Percentiles rank a stretch among this genome's conserved stretches.
Conservation (phyloP, 2,113 vertebrate genomes). For the Coptodon rendalli region DNA sequence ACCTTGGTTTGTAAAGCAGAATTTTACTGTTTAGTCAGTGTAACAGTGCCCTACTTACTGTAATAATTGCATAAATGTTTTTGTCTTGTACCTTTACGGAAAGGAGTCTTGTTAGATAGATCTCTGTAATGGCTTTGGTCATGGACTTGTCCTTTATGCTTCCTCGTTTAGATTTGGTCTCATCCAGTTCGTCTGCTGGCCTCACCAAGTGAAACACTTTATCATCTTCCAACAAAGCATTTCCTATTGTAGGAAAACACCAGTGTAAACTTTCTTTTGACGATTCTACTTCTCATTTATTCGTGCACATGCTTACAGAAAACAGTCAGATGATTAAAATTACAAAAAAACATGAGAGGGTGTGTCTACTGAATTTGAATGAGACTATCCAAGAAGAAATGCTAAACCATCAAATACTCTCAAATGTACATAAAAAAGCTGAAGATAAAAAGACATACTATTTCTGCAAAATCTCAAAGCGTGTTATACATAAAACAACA, state of each 20-base stretch:
- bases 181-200: conserved; percentile 89
- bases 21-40: neutral
- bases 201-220: conserved; percentile 94
- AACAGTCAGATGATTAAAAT: neutral
- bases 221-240: conserved; percentile 93
- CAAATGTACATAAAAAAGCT: conserved; percentile 10
- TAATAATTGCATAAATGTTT: neutral
- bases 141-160: conserved; percentile 96
- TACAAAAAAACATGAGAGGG: neutral
- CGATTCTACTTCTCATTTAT: neutral
- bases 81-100: conserved; percentile 91
- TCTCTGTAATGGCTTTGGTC: conserved; percentile 99
- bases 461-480: conserved; percentile 20
- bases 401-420: conserved; percentile 20
- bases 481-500: conserved; percentile 29
- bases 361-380: conserved; percentile 12
- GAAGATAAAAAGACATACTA: conserved; percentile 27
- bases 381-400: neutral
- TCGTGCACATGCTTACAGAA: neutral
- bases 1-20: neutral
- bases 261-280: neutral
- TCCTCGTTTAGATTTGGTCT: conserved; percentile 91
- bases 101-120: conserved; percentile 95
- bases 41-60: neutral
- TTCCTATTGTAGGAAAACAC: conserved; percentile 67